phyloP scores from a whole-genome alignment of 2,113 vertebrate genomes.

The Pelusios castaneus region DNA sequence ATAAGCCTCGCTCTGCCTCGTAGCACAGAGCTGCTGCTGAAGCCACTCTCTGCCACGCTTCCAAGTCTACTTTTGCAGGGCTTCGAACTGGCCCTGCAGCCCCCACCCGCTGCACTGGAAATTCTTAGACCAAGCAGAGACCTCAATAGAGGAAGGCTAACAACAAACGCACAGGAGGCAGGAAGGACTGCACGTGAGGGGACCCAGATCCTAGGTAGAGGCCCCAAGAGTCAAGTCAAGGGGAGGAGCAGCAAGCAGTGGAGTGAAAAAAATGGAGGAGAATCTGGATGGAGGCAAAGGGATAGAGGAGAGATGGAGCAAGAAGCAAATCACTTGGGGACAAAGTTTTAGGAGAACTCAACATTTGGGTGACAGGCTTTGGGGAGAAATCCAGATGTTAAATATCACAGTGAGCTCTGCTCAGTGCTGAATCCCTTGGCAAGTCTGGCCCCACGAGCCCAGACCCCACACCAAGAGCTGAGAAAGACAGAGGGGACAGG shows the following conservation, averaged over 20 bases:
- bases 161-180: rapidly evolving
- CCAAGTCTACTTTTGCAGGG: neutral
- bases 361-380: neutral
- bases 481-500: neutral
- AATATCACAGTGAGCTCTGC: neutral
- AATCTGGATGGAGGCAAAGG: neutral
- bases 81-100: neutral
- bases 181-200: neutral
- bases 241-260: neutral
- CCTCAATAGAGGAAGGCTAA: neutral
- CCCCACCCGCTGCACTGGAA: neutral
- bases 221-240: neutral
- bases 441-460: neutral
- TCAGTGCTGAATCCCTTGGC: neutral
- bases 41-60: neutral
- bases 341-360: neutral
- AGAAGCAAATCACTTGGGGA: neutral
- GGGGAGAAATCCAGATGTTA: neutral
- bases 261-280: neutral
- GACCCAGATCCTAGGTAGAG: neutral
- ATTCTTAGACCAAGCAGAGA: rapidly evolving
- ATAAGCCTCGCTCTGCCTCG: rapidly evolving
- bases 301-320: neutral
- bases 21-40: rapidly evolving
- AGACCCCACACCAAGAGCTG: neutral